Evolutionary conservation across 2,113 vertebrate genomes (phyloP), one percentile per base, ranked within the genome.

Genomic region (Hepsetus odoe): DNA sequence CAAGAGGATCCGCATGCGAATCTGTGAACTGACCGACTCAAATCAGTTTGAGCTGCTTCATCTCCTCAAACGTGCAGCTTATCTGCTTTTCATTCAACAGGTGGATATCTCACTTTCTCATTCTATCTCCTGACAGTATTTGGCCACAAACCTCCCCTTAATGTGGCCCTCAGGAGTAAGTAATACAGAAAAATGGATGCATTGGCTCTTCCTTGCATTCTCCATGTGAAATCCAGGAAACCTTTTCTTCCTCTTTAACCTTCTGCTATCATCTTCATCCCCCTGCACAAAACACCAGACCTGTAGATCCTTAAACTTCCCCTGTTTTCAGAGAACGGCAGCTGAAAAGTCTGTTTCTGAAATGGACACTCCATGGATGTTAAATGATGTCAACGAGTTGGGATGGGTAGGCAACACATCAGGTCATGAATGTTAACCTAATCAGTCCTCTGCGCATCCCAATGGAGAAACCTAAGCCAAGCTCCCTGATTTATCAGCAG

Each of bases 171-270:
- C 46, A 55, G 69, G 64, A 62, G 56, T 71, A 76, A 80, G 53
- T 71, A 64, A 76, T 74, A 62, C 70, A 71, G 71, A 83, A 62
- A 79, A 72, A 76, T 53, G 69, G 80, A 74, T 32, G 42, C 40
- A 55, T 55, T 56, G 69, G 70, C 66, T 55, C 44, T 42, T 55
- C 33, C 13, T 18, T 70, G 44, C 26, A 51, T 69, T 78, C 68
- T 72, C 58, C 68, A 53, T 18, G 30, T 62, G 56, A 38, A 72
- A 53, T 72, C 69, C 30, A 49, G 40, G 61, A 78, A 59, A 56
- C 59, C 22, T 72, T 61, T 77, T 72, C 76, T 69, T 42, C 56
- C 14, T 40, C 56, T 46, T 64, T 44, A 26, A 72, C 51, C 22
- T 59, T 64, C 56, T 51, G 32, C 46, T 53, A 32, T 62, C 30